Conservation (phyloP, 2,113 vertebrate genomes). For the Murina feae region DNA sequence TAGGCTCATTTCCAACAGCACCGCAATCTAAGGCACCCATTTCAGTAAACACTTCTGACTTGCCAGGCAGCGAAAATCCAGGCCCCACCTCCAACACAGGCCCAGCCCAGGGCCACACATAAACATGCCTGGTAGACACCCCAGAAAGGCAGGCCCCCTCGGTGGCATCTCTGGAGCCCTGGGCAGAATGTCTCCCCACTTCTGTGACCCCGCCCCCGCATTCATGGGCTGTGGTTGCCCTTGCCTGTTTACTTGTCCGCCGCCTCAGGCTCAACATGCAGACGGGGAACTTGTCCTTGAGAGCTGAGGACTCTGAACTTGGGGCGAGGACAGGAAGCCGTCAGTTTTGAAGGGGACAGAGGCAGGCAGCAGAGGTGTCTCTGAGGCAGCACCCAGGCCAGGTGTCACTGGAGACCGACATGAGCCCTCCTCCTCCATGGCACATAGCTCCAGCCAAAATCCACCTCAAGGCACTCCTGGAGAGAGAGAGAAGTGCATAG, state of each 20-base stretch:
- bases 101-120: background rate
- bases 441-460: fast-evolving
- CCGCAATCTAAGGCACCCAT: background rate
- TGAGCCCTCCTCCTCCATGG: background rate
- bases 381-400: background rate
- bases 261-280: background rate
- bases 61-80: background rate
- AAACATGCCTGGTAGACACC: background rate
- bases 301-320: background rate
- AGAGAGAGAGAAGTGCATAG: background rate
- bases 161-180: background rate
- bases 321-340: background rate
- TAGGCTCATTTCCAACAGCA: background rate
- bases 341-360: background rate
- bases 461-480: background rate
- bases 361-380: background rate
- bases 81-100: background rate
- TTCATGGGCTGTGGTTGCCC: fast-evolving
- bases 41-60: background rate
- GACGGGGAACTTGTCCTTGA: background rate
- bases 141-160: background rate
- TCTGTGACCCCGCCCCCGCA: fast-evolving
- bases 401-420: fast-evolving
- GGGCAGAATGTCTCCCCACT: background rate
- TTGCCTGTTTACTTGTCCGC: background rate